phyloP scores from a whole-genome alignment of 2,113 vertebrate species.

The Spilogale gracilis region DNA sequence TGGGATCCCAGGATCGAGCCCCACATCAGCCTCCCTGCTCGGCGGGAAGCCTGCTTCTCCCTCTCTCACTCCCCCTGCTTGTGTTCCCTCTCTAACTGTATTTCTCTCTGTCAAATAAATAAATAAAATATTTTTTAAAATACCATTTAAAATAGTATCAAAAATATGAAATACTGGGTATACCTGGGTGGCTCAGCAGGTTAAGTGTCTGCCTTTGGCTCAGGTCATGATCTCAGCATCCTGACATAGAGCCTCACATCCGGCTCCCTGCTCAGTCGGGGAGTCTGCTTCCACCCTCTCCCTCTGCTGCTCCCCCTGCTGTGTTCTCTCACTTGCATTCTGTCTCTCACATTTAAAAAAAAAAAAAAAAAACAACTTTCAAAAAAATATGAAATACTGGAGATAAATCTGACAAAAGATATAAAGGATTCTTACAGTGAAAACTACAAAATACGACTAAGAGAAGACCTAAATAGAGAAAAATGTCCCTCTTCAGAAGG shows the following conservation, averaged over 20 bases:
- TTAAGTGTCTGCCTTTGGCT: neutral
- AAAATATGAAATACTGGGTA: neutral
- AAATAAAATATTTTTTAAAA: neutral
- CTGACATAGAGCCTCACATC: neutral
- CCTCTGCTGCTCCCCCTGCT: neutral
- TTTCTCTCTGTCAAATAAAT: no score
- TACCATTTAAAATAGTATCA: slow-evolving; percentile 12
- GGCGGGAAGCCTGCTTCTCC: no score
- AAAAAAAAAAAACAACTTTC: neutral
- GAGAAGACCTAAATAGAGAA: neutral
- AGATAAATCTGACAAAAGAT: neutral
- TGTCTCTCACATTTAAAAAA: neutral
- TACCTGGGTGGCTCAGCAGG: neutral
- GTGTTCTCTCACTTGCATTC: neutral
- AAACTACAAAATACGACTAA: slow-evolving; percentile 1
- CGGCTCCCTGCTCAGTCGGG: neutral
- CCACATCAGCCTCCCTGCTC: no score
- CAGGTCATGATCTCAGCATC: neutral
- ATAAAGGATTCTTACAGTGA: neutral
- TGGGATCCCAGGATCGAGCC: no score
- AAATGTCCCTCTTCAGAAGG: neutral
- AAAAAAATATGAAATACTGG: neutral
- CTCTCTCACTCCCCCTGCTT: no score
- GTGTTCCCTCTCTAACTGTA: no score
- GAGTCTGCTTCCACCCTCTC: neutral